phyloP scores from a whole-genome alignment of 1,140 invertebrate genomes.

The Papilio polyxenes region DNA sequence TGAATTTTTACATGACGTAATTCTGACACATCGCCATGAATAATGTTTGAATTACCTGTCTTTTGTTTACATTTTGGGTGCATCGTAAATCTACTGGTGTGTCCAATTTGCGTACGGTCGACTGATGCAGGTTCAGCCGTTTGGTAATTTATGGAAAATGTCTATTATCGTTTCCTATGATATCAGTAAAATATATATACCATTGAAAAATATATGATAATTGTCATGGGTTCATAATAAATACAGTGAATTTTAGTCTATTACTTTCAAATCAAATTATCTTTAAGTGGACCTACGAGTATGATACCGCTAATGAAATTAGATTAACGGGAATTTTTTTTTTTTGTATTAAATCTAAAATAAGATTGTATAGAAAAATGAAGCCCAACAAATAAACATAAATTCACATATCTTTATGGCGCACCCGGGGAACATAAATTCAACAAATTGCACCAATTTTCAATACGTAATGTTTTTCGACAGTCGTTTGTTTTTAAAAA shows the following conservation, averaged over 20 bases:
- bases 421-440: slow-evolving; percentile 33
- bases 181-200: background rate
- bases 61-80: slow-evolving; percentile 27
- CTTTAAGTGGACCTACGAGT: too few species aligned
- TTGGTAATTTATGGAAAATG: slow-evolving; percentile 11
- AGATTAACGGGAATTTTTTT: too few species aligned
- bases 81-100: slow-evolving; percentile 26
- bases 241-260: too few species aligned
- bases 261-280: too few species aligned
- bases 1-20: slow-evolving; percentile 23
- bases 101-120: slow-evolving; percentile 24
- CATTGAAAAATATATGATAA: background rate
- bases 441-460: slow-evolving; percentile 39
- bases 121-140: slow-evolving; percentile 1
- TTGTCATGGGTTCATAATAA: background rate
- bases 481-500: slow-evolving; percentile 36
- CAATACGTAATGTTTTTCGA: slow-evolving; percentile 37
- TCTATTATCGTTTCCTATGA: background rate
- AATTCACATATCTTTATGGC: slow-evolving; percentile 36
- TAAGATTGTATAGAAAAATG: slow-evolving; percentile 10
- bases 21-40: slow-evolving; percentile 12
- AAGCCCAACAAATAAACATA: slow-evolving; percentile 24
- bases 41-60: slow-evolving; percentile 9
- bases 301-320: too few species aligned
- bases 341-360: slow-evolving; percentile 1